Evolutionary conservation across 2,797 vertebrate species (phyloP).

Genomic region (Sorex maritimensis): DNA sequence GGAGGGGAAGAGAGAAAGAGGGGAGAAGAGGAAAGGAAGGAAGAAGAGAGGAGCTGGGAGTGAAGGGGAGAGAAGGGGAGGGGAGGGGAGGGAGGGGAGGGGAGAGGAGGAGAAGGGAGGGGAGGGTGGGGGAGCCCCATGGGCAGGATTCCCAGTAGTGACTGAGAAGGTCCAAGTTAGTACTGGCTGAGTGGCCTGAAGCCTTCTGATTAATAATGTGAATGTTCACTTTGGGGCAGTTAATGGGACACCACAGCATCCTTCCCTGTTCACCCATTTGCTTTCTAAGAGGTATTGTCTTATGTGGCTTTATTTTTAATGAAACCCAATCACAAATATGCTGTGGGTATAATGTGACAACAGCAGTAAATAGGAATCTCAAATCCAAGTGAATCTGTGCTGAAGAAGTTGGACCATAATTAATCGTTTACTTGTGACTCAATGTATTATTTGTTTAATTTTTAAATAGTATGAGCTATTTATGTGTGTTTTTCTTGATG

Average conservation of each 20-base stretch:
- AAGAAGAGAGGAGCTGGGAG: too few species aligned
- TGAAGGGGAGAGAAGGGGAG: too few species aligned
- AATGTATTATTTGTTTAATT: constrained; percentile 85
- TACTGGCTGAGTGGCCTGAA: constrained; percentile 7
- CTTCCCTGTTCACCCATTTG: background rate
- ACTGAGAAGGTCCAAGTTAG: background rate
- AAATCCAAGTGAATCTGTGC: constrained; percentile 81
- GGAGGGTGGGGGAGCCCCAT: too few species aligned
- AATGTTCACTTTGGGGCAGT: background rate
- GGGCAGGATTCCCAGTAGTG: too few species aligned
- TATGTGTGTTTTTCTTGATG: constrained; percentile 70
- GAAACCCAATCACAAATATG: constrained; percentile 38
- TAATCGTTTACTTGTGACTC: constrained; percentile 84
- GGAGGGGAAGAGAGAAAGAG: too few species aligned
- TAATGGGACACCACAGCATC: background rate
- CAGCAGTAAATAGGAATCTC: constrained; percentile 61
- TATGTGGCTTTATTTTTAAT: constrained; percentile 45
- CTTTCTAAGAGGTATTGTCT: constrained; percentile 17
- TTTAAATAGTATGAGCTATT: constrained; percentile 82
- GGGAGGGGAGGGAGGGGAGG: too few species aligned
- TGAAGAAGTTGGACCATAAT: constrained; percentile 76
- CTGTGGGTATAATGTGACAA: constrained; percentile 71
- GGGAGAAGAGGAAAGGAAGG: too few species aligned
- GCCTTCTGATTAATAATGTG: too few species aligned
- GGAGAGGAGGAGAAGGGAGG: too few species aligned